Evolutionary conservation across 2,888 invertebrate genomes (phyloP), one percentile per base, ranked within the genome.

Genomic region (Caenorhabditis sp.): DNA sequence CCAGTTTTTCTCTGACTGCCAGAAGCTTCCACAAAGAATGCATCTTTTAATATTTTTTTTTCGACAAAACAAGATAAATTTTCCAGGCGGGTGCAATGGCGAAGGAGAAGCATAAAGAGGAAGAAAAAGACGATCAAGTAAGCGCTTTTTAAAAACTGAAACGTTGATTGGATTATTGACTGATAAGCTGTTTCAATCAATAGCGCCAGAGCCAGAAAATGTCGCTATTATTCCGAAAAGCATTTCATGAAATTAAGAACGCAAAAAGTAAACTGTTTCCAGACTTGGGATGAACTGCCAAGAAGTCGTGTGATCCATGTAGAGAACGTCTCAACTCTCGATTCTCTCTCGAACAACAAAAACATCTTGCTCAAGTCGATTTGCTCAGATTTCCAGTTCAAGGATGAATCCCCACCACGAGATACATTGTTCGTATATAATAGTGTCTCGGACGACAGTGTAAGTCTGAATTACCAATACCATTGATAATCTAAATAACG

Each of bases 251-350:
- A n/a, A n/a, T n/a, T n/a, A n/a, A n/a, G n/a, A n/a, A n/a, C n/a
- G n/a, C n/a, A n/a, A n/a, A n/a, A n/a, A n/a, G n/a, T n/a, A n/a
- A n/a, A n/a, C 3, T n/a, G 19, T 54, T 66, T 51, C 10, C 31
- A 66, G 66, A 51, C 8, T 10, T 66, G 66, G 66, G 51, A 66
- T 16, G 66, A 66, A 10, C 51, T 66, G 4, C 66, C 66, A 12
- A 66, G 28, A 31, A 49, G 24, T 12, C 66, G 66, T n/a, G 66
- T 66, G 10, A 51, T 66, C n/a, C 6, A 14, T 26, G 14, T 66
- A 22, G 28, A 14, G 49, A 31, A 66, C n/a, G 22, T 51, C 35
- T 28, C 35, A 19, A 41, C 38, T 35, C 5, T 19, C 35, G 1
- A 19, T 63, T 8, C 41, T 35, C 61, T 14, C 4, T 7, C 24